Percentiles rank a stretch among this genome's conserved stretches.
These are phyloP conservation scores for Agriopis aurantiaria DNA, from an alignment of 2,888 invertebrate species.

Conservation along the genomic window DNA sequence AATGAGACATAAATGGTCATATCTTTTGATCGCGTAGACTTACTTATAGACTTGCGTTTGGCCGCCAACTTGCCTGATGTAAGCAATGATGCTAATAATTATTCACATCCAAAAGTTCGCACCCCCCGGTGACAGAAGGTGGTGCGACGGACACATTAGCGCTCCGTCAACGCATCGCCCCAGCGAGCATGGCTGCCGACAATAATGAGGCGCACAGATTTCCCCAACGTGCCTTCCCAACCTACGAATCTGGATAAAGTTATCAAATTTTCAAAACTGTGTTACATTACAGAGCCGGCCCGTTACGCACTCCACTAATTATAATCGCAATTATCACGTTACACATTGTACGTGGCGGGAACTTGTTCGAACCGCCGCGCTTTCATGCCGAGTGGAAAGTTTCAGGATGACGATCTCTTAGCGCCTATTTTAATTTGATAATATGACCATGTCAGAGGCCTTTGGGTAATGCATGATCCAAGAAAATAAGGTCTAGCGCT, in stretches of 20 bases:
- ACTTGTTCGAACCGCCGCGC: conserved; percentile 14
- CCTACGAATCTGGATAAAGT: conserved; percentile 84
- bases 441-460: neutral
- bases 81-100: no score
- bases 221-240: conserved; percentile 81
- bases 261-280: conserved; percentile 86
- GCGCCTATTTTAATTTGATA: conserved; percentile 8
- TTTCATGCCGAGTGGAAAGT: conserved; percentile 12
- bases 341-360: conserved; percentile 26
- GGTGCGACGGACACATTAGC: conserved; percentile 73
- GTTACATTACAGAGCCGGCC: conserved; percentile 69
- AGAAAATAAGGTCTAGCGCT: no score
- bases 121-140: conserved; percentile 61
- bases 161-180: conserved; percentile 69
- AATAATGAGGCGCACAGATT: conserved; percentile 80
- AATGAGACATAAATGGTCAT: no score
- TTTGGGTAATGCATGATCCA: no score
- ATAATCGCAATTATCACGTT: conserved; percentile 76
- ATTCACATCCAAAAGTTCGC: conserved; percentile 45
- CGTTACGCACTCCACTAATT: conserved; percentile 69
- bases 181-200: conserved; percentile 68
- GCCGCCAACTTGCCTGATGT: no score
- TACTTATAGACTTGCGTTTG: no score
- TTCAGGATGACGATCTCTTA: conserved; percentile 6
- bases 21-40: no score